Evolutionary conservation across 2,888 invertebrate genomes (phyloP), one percentile per base, ranked within the genome.

Genomic region (Biston betularia): DNA sequence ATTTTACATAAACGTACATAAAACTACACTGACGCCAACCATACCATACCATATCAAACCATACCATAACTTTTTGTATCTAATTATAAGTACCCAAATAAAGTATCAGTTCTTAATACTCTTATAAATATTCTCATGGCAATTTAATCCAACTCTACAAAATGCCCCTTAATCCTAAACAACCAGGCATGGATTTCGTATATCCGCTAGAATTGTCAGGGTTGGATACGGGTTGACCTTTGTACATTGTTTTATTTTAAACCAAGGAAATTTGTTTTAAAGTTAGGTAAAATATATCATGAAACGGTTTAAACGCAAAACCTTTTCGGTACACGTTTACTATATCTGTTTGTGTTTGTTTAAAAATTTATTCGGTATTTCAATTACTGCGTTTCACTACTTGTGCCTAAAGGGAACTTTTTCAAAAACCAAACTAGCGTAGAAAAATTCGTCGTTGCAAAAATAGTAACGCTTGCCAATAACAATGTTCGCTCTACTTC

Each of bases 181-280:
- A 60, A 69, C 65, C 65, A 49, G 45, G n/a, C 61, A 58, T 60
- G 63, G 60, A 57, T 57, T 61, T 68, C 38, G 61, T 60, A 61
- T 64, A 63, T 66, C 61, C 66, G 44, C 50, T 56, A 50, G 54
- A 62, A 67, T 59, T 55, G 63, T 67, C 58, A 46, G 63, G 55
- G 54, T 62, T 35, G 58, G 63, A 59, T 63, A 33, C 54, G 67
- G 62, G 59, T 67, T 63, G 67, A 63, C 66, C 66, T 66, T 66
- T 65, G 38, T 58, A 62, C 49, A 48, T 62, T 63, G 59, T 63
- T 59, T 63, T 55, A 57, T 64, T 64, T 68, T 57, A 68, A 68
- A 60, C 42, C 49, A 24, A 53, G 63, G 40, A 42, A 65, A 68
- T 62, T 46, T 59, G 14, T 55, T 55, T 54, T 24, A 46, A 56